Conservation (phyloP, 2,113 vertebrate genomes). For the Thalassarche chlororhynchos region DNA sequence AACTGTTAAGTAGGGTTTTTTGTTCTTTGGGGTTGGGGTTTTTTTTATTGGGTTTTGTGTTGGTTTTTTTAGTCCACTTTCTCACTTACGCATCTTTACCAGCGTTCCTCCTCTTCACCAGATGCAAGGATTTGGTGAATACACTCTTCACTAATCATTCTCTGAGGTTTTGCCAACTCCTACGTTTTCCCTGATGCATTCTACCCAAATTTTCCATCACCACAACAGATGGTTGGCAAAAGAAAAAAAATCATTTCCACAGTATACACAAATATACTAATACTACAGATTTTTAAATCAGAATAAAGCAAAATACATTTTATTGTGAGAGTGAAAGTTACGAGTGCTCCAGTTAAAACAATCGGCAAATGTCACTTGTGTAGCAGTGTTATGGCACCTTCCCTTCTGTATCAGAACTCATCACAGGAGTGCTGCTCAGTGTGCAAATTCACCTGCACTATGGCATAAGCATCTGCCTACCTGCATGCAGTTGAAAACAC, state of each 20-base stretch:
- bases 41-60: neutral
- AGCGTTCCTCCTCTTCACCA: neutral
- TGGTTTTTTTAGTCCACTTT: neutral
- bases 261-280: neutral
- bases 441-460: neutral
- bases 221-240: neutral
- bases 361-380: neutral
- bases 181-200: neutral
- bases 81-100: neutral
- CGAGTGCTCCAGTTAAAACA: neutral
- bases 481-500: neutral
- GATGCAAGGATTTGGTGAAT: neutral
- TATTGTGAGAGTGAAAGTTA: neutral
- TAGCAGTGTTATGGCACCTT: neutral
- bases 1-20: neutral
- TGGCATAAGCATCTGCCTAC: neutral
- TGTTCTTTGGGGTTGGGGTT: fast-evolving
- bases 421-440: neutral
- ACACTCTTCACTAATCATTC: neutral
- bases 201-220: neutral
- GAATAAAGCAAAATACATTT: neutral
- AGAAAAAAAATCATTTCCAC: neutral
- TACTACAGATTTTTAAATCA: neutral
- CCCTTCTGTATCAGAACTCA: neutral
- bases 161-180: neutral